Conservation (phyloP, 37 sponge, comb jelly and placozoan genomes). For the Eunapius fragilis region DNA sequence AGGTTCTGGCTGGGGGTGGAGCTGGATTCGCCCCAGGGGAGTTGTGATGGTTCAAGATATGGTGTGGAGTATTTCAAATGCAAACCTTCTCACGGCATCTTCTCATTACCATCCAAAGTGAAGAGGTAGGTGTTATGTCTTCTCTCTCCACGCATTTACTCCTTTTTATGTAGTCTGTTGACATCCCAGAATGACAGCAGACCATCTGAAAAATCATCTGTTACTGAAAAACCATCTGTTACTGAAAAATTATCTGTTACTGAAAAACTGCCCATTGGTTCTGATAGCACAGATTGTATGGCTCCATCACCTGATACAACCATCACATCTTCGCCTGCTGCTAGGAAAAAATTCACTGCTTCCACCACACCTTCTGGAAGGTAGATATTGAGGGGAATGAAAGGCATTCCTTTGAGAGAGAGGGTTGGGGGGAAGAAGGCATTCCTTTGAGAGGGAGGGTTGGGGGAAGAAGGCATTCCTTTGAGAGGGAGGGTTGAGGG, state of each 20-base stretch:
- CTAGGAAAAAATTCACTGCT: neutral
- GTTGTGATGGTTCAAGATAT: constrained; percentile 82
- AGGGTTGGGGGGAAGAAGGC: neutral
- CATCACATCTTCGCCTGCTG: neutral
- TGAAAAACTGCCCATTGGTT: neutral
- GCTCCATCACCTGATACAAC: neutral
- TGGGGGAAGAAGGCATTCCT: too few relatives aligned
- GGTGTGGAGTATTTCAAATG: constrained; percentile 93
- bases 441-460: neutral
- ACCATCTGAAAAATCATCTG: neutral
- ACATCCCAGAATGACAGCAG: neutral
- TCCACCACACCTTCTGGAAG: neutral
- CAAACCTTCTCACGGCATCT: constrained; percentile 72
- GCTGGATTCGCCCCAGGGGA: constrained; percentile 80
- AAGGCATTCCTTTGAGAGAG: neutral
- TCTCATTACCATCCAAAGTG: constrained; percentile 62
- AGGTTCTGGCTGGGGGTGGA: constrained; percentile 92
- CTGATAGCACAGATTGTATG: neutral
- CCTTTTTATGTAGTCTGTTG: neutral
- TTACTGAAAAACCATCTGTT: neutral
- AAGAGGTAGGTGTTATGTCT: constrained; percentile 28
- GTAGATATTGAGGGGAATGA: neutral
- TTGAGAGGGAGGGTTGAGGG: too few relatives aligned
- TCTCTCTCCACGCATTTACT: neutral
- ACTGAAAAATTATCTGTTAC: neutral